A percentile compares a stretch with the other conserved stretches of the same genome.
These are phyloP conservation scores for Lomographa bimaculata DNA, from an alignment of 2,888 invertebrate genomes.

Conservation along the genomic window DNA sequence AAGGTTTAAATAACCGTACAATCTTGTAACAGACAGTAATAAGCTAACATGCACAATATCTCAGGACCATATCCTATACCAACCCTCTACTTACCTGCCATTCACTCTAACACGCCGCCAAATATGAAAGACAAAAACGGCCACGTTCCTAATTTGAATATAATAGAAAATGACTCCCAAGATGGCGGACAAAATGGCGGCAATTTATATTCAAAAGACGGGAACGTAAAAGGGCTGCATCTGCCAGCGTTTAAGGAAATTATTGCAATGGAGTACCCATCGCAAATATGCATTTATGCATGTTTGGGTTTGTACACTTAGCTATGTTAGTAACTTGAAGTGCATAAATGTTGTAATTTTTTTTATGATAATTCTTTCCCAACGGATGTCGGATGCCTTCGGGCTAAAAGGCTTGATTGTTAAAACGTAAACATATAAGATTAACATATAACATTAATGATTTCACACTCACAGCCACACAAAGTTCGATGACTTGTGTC, in stretches of 20 bases:
- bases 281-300: constrained; percentile 36
- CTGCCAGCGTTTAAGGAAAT: constrained; percentile 30
- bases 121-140: constrained; percentile 31
- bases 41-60: neutral
- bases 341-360: too few relatives aligned
- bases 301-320: constrained; percentile 21
- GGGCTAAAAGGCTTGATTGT: too few relatives aligned
- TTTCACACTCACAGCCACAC: too few relatives aligned
- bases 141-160: constrained; percentile 64
- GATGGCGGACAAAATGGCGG: constrained; percentile 43
- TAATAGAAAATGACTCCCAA: constrained; percentile 64
- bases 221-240: constrained; percentile 36
- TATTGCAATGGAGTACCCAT: constrained; percentile 35
- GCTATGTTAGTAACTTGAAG: too few relatives aligned
- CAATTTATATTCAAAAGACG: constrained; percentile 63
- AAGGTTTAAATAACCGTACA: too few relatives aligned
- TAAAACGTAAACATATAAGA: too few relatives aligned
- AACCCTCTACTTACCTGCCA: constrained; percentile 24
- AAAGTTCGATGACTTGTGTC: too few relatives aligned
- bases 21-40: too few relatives aligned
- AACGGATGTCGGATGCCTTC: too few relatives aligned
- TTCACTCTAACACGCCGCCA: constrained; percentile 27
- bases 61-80: too few relatives aligned
- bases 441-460: too few relatives aligned
- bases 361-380: too few relatives aligned